These are phyloP conservation scores for Petrocephalus sullivani DNA, from an alignment of 2,797 vertebrate genomes.

Conservation along the genomic window DNA sequence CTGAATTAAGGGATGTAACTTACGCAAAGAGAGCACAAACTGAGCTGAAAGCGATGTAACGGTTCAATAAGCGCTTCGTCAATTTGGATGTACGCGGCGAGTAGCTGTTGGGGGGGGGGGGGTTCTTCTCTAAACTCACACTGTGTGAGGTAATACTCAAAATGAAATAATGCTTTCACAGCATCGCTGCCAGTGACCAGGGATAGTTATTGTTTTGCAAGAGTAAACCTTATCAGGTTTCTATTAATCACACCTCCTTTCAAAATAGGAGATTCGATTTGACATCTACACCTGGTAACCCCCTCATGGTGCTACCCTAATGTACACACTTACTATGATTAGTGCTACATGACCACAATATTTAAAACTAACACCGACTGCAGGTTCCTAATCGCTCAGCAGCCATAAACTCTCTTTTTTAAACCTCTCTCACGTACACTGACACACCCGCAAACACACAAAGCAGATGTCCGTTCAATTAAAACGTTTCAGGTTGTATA, in stretches of 20 bases:
- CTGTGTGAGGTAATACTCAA: neutral
- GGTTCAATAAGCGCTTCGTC: neutral
- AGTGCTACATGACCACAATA: slow-evolving; percentile 2
- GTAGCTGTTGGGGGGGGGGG: neutral
- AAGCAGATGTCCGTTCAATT: neutral
- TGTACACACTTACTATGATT: neutral
- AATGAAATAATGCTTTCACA: neutral
- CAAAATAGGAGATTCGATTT: neutral
- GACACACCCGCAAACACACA: slow-evolving; percentile 19
- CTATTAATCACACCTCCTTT: neutral
- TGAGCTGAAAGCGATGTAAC: neutral
- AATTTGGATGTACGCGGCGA: neutral
- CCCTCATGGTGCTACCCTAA: neutral
- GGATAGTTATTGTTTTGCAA: neutral
- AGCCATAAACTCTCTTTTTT: slow-evolving; percentile 1
- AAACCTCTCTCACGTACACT: neutral
- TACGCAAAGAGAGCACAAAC: neutral
- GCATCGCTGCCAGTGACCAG: neutral
- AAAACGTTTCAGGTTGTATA: neutral
- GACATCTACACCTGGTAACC: neutral
- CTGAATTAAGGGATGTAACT: neutral
- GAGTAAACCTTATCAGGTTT: slow-evolving; percentile 1
- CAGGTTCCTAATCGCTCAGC: neutral
- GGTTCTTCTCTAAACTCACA: neutral
- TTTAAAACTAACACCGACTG: neutral